Base-by-base conservation (phyloP, 2,113 vertebrate species). In the Suncus etruscus region DNA sequence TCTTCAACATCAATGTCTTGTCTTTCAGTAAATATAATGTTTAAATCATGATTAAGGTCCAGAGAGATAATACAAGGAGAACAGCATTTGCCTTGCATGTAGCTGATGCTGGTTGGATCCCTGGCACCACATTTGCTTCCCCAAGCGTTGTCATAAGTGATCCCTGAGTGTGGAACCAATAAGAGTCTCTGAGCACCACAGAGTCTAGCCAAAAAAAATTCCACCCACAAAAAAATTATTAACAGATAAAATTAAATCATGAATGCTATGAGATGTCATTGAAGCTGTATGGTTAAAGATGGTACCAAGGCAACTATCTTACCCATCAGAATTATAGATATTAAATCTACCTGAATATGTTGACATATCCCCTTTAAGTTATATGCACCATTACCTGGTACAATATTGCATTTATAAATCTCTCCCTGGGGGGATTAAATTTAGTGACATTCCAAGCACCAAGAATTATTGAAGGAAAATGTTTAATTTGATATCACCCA, bases 41-140 rank as follows among this genome's bases (percentile, higher is more conserved):
- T 45, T 48, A 32, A 74, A 50, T 73, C 74, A 76, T 89, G 20
- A 93, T 86, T 50, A 39, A 81, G 58, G 58, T 16, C 58, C 58
- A 61, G 58, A 61, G 58, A 61, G 58, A 61, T 22, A 61, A 20
- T 61, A 18, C 58, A 61, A 20, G 18, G 58, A 61, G 58, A 61
- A 18, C 3, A 20, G 18, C 18, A 4, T 16, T 61, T 4, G 18
- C 18, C 58, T 61, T 61, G 58, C 58, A 22, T 18, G 58, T 8
- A 61, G 58, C 18, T 61, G 18, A 61, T 20, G 18, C 58, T 5
- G 18, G 58, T 61, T 22, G 18, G 58, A 61, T 61, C 58, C 58
- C 58, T 16, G 22, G 58, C 16, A 61, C 22, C 58, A 61, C 58
- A 61, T 22, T 6, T 61, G 16, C 16, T 61, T 61, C 58, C 18